phyloP scores from a whole-genome alignment of 1,140 invertebrate species.

The Cherax quadricarinatus region DNA sequence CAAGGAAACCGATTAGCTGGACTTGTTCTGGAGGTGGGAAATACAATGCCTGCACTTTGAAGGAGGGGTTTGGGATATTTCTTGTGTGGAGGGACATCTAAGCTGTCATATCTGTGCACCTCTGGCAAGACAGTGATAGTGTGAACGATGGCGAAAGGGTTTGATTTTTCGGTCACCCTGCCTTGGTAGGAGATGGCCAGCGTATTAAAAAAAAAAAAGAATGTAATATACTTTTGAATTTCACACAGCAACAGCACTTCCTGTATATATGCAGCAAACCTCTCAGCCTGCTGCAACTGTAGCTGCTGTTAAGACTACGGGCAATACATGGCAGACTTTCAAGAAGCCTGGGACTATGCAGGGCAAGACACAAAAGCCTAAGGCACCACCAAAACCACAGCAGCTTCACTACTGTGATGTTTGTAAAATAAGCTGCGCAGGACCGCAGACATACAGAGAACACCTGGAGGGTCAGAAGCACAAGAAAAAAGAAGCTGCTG shows the following conservation, averaged over 20 bases:
- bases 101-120: no score
- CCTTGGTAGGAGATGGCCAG: no score
- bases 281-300: conserved; percentile 63
- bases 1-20: no score
- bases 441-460: conserved; percentile 87
- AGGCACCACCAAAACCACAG: conserved; percentile 91
- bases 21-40: no score
- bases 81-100: no score
- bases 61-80: no score
- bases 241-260: conserved; percentile 34
- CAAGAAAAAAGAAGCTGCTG: conserved; percentile 97
- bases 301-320: conserved; percentile 66
- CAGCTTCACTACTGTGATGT: conserved; percentile 97
- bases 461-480: conserved; percentile 99
- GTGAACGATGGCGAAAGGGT: no score
- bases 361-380: conserved; percentile 82
- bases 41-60: no score
- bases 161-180: no score
- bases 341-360: conserved; percentile 67
- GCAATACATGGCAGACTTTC: conserved; percentile 72
- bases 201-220: no score
- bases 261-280: conserved; percentile 70
- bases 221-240: not conserved
- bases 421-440: conserved; percentile 98
- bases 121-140: no score